These are phyloP conservation scores for Gymnocypris eckloni DNA, from an alignment of 2,797 vertebrate genomes.

Conservation along the genomic window DNA sequence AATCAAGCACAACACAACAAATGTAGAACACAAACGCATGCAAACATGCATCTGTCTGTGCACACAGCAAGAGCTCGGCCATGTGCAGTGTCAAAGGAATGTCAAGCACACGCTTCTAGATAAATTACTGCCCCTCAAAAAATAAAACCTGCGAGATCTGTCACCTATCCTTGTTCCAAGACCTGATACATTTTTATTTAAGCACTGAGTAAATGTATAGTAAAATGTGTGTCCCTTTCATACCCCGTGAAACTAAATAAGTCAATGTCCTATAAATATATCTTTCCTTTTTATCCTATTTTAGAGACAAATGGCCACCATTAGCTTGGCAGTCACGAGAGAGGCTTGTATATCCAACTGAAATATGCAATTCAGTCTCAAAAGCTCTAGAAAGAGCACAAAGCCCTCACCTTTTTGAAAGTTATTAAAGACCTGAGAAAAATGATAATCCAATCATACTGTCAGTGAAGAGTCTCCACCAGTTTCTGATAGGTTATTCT, in stretches of 20 bases:
- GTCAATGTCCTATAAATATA: neutral
- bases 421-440: slow-evolving; percentile 57
- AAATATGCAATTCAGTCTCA: neutral
- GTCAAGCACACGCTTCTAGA: neutral
- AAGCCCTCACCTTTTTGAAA: neutral
- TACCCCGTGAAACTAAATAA: neutral
- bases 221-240: neutral
- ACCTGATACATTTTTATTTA: neutral
- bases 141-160: neutral
- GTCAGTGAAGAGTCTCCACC: slow-evolving; percentile 71
- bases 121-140: neutral
- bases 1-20: neutral
- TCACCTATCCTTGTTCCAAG: neutral
- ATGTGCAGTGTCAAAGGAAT: neutral
- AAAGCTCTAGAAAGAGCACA: neutral
- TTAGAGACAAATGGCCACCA: neutral
- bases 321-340: neutral
- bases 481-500: slow-evolving; percentile 84
- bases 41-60: neutral
- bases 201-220: neutral
- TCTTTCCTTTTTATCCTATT: neutral
- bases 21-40: neutral
- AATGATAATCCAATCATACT: neutral
- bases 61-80: neutral
- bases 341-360: neutral